Evolutionary conservation across 2,797 vertebrate genomes (phyloP).

Genomic region (Hypotaenidia okinawae): DNA sequence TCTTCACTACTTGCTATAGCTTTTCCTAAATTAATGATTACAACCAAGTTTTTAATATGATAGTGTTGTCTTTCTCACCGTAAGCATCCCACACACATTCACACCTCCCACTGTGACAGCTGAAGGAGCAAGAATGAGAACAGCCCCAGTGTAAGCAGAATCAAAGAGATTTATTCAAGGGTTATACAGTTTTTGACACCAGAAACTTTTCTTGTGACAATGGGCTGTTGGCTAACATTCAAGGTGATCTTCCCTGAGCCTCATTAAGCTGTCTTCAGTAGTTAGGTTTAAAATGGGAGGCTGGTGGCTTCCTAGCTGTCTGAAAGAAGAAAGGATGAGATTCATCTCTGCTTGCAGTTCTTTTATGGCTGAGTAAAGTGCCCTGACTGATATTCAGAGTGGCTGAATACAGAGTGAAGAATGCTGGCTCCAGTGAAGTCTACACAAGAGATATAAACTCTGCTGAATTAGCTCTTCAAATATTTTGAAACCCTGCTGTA

Average conservation of each 20-base stretch:
- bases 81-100: background rate
- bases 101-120: conserved; percentile 11
- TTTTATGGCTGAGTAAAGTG: conserved; percentile 25
- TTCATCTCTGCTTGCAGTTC: conserved; percentile 19
- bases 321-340: conserved; percentile 25
- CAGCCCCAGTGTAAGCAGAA: background rate
- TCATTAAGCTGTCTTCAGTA: conserved; percentile 12
- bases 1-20: background rate
- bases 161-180: conserved; percentile 33
- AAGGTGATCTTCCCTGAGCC: conserved; percentile 35
- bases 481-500: background rate
- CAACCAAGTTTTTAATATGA: background rate
- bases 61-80: background rate
- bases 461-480: conserved; percentile 30
- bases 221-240: conserved; percentile 15
- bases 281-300: background rate
- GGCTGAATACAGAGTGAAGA: conserved; percentile 23
- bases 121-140: conserved; percentile 19
- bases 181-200: background rate
- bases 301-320: conserved; percentile 23
- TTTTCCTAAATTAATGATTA: conserved; percentile 31
- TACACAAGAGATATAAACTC: conserved; percentile 29
- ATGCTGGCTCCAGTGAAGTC: conserved; percentile 21
- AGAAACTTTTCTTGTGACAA: conserved; percentile 3
- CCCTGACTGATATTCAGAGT: conserved; percentile 36